phyloP scores from a whole-genome alignment of 2,797 vertebrate species.

The Cuniculus paca region DNA sequence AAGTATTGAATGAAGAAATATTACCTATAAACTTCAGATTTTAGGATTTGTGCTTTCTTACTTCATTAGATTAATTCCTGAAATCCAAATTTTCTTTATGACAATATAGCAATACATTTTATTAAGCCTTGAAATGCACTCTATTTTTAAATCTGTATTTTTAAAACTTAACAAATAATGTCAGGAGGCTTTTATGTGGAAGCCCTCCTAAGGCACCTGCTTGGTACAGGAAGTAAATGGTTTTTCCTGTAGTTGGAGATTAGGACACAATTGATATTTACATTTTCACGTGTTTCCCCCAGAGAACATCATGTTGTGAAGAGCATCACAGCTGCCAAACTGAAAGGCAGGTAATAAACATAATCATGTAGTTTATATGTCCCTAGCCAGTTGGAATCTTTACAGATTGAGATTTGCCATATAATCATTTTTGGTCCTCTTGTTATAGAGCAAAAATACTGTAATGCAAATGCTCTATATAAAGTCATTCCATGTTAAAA shows the following conservation, averaged over 20 bases:
- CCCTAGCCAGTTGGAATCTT: background rate
- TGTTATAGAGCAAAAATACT: background rate
- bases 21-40: background rate
- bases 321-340: background rate
- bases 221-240: background rate
- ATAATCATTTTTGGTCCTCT: background rate
- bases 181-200: background rate
- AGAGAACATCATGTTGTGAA: background rate
- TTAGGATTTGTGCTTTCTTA: constrained; percentile 53
- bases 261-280: background rate
- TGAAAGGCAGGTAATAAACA: background rate
- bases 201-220: background rate
- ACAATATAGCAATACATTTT: background rate
- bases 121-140: background rate
- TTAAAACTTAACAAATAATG: background rate
- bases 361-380: background rate
- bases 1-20: background rate
- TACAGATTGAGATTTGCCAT: background rate
- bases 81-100: constrained; percentile 3
- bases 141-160: background rate
- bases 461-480: background rate
- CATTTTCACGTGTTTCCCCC: background rate
- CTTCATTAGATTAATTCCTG: constrained; percentile 50
- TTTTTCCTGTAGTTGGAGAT: background rate
- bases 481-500: background rate